Evolutionary conservation across 2,888 invertebrate genomes (phyloP).

Genomic region (Agrotis segetum): DNA sequence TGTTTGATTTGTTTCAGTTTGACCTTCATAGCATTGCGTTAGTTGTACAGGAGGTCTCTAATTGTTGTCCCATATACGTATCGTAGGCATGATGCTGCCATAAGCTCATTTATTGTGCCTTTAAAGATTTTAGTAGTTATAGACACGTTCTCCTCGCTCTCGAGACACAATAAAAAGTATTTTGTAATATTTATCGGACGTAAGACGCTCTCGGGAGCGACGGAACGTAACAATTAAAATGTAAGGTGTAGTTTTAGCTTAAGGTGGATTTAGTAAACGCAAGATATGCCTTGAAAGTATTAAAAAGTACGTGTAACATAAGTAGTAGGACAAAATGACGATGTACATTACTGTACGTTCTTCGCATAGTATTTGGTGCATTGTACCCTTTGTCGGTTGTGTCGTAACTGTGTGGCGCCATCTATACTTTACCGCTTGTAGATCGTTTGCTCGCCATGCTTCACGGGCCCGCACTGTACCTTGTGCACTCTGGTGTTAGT

Average conservation of each 20-base stretch:
- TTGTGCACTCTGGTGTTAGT: slow-evolving; percentile 75
- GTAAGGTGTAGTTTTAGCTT: slow-evolving; percentile 82
- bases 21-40: slow-evolving; percentile 71
- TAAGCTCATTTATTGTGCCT: slow-evolving; percentile 87
- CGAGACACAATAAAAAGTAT: slow-evolving; percentile 56
- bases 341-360: slow-evolving; percentile 89
- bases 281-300: slow-evolving; percentile 89
- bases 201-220: slow-evolving; percentile 55
- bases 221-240: slow-evolving; percentile 60
- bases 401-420: slow-evolving; percentile 74
- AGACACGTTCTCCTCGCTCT: slow-evolving; percentile 65
- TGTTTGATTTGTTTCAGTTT: slow-evolving; percentile 71
- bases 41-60: slow-evolving; percentile 74
- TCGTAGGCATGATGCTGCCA: slow-evolving; percentile 82
- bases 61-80: slow-evolving; percentile 75
- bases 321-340: slow-evolving; percentile 84
- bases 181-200: slow-evolving; percentile 60
- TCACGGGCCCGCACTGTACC: slow-evolving; percentile 52
- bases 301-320: slow-evolving; percentile 87
- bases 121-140: slow-evolving; percentile 74
- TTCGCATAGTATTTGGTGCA: slow-evolving; percentile 89
- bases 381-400: slow-evolving; percentile 84
- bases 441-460: slow-evolving; percentile 64
- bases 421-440: slow-evolving; percentile 72
- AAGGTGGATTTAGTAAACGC: slow-evolving; percentile 83